Evolutionary conservation across 2,113 vertebrate species (phyloP).

Genomic region (Elanoides forficatus): DNA sequence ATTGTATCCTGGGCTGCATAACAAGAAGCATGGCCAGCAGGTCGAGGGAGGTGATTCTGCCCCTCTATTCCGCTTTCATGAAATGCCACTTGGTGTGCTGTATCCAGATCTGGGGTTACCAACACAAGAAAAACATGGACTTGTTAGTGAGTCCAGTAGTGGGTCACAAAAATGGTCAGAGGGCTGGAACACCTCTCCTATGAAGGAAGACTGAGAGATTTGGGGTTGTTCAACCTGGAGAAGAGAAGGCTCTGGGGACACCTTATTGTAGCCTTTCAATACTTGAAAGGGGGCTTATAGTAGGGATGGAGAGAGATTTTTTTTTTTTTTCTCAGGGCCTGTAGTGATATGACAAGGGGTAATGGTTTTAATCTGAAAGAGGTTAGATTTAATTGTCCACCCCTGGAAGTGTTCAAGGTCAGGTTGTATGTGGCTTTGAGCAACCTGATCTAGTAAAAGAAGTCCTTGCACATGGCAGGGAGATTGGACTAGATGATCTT

Average conservation of each 20-base stretch:
- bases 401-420: background rate
- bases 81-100: no score
- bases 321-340: background rate
- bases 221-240: background rate
- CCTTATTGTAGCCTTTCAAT: background rate
- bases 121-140: background rate
- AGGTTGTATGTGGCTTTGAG: background rate
- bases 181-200: rapidly evolving
- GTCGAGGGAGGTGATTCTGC: background rate
- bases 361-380: background rate
- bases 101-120: background rate
- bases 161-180: background rate
- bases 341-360: background rate
- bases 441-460: background rate
- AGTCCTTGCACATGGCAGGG: background rate
- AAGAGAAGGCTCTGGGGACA: background rate
- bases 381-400: background rate
- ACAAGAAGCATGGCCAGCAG: background rate
- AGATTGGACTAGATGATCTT: background rate
- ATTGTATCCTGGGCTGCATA: background rate
- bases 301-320: background rate
- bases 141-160: background rate
- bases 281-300: background rate
- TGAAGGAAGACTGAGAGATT: background rate
- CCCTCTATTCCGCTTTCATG: background rate